Percentiles rank a stretch among this genome's conserved stretches.
These are phyloP conservation scores for Microdon myrmicae DNA, from an alignment of 2,888 invertebrate genomes.

Conservation along the genomic window DNA sequence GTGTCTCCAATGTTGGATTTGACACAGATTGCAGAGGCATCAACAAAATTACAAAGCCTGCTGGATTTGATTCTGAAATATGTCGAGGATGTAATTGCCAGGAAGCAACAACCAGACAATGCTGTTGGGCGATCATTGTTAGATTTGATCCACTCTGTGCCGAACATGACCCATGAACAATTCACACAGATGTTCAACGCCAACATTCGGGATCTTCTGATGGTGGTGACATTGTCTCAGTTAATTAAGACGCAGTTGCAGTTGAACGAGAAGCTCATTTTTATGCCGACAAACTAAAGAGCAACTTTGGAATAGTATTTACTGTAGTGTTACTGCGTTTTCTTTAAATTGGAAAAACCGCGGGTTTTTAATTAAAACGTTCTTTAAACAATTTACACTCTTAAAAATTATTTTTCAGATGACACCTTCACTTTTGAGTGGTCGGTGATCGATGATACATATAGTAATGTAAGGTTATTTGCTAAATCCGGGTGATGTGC, in stretches of 20 bases:
- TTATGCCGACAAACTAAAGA: slow-evolving; percentile 76
- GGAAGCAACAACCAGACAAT: slow-evolving; percentile 80
- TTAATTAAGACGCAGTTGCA: slow-evolving; percentile 96
- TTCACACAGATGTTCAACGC: slow-evolving; percentile 96
- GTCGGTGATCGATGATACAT: too few relatives aligned
- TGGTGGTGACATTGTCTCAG: slow-evolving; percentile 96
- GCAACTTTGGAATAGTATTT: slow-evolving; percentile 48
- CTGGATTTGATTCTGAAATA: slow-evolving; percentile 83
- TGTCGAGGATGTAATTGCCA: slow-evolving; percentile 92
- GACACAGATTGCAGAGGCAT: slow-evolving; percentile 88
- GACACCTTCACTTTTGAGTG: too few relatives aligned
- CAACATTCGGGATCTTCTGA: slow-evolving; percentile 95
- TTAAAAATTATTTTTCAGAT: too few relatives aligned
- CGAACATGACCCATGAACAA: slow-evolving; percentile 88
- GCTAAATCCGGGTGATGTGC: too few relatives aligned
- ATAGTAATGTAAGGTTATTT: too few relatives aligned
- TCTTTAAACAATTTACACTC: too few relatives aligned
- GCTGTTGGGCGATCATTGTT: slow-evolving; percentile 90
- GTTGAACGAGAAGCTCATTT: slow-evolving; percentile 93
- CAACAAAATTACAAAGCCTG: slow-evolving; percentile 78
- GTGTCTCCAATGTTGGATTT: slow-evolving; percentile 79
- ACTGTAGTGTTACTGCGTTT: too few relatives aligned
- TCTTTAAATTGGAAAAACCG: too few relatives aligned
- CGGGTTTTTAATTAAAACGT: too few relatives aligned
- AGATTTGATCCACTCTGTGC: slow-evolving; percentile 90